Evolutionary conservation across 2,888 invertebrate species (phyloP), one percentile per base, ranked within the genome.

Genomic region (Pachycephus smyrnensis): DNA sequence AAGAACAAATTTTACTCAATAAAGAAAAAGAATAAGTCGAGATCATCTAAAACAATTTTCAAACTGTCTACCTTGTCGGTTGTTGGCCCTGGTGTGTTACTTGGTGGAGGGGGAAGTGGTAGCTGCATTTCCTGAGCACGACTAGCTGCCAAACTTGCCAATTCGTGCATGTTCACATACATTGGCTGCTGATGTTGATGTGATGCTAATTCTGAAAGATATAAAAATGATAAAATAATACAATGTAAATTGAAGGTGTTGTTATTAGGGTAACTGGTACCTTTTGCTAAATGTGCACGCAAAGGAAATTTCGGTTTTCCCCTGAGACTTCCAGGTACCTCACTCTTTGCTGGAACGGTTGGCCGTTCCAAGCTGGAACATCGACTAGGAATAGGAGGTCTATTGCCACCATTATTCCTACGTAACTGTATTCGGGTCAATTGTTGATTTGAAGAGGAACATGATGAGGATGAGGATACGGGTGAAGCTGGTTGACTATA

Each of bases 121-220:
- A 94, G 91, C 91, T 93, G 92, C 93, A 92, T 92, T 89, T 93
- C 93, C 88, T 94, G 96, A 92, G 92, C 95, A 92, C 93, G 96
- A 92, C 93, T 94, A 15, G 96, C 96, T 73, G 97, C 97, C 92
- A 97, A 93, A 86, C 94, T 95, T 35, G 96, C 97, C 90, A 97
- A 92, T 91, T 98, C 97, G 83, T 97, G 96, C 97, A 97, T 97
- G 91, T 98, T 98, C 87, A 97, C 97, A 92, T 98, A 98, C 88
- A 97, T 94, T 35, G 97, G 97, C 77, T 90, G 90, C 77, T 90
- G 90, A 75, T 84, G 83, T 81, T 90, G 89, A 84, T 91, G 89
- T n/a, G 86, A 86, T 75, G 87, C 88, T 83, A 90, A 85, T 86
- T 90, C 88, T 89, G 80, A 35, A 81, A 81, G 74, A 80, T 32